phyloP scores from a whole-genome alignment of 2,888 invertebrate genomes.

The Osedax frankpressi region DNA sequence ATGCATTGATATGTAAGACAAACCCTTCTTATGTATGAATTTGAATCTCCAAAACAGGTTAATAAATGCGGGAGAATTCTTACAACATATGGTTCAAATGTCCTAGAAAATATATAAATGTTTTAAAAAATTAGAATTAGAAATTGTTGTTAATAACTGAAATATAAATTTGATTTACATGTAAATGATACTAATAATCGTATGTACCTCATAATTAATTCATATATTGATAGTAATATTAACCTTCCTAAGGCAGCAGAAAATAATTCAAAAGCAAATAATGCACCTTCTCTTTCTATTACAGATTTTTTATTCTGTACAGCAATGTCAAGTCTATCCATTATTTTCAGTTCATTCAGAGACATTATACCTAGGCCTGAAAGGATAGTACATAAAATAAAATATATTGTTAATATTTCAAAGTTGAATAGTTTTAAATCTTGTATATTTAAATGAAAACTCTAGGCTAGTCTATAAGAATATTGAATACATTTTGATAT shows the following conservation, averaged over 20 bases:
- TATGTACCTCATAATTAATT: too few relatives aligned
- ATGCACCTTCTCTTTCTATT: slow-evolving; percentile 79
- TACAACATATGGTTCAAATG: slow-evolving; percentile 97
- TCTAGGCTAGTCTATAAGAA: too few relatives aligned
- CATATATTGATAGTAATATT: too few relatives aligned
- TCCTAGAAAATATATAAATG: slow-evolving; percentile 47
- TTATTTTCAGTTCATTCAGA: slow-evolving; percentile 84
- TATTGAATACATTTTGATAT: too few relatives aligned
- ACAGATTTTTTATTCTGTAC: slow-evolving; percentile 94
- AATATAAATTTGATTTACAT: too few relatives aligned
- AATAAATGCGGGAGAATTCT: slow-evolving; percentile 87
- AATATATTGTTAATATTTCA: background rate
- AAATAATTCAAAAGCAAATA: slow-evolving; percentile 93
- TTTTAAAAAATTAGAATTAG: too few relatives aligned
- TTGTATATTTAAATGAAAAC: too few relatives aligned
- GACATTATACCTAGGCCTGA: slow-evolving; percentile 84
- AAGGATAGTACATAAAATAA: background rate
- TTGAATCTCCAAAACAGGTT: slow-evolving; percentile 85
- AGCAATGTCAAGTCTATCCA: slow-evolving; percentile 78
- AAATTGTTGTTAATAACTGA: too few relatives aligned
- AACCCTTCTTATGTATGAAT: slow-evolving; percentile 73
- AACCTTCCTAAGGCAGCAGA: slow-evolving; percentile 73
- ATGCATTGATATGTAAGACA: slow-evolving; percentile 13
- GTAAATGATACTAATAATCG: too few relatives aligned
- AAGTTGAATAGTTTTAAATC: too few relatives aligned